phyloP scores from a whole-genome alignment of 2,113 vertebrate genomes.

The Percopsis transmontana region DNA sequence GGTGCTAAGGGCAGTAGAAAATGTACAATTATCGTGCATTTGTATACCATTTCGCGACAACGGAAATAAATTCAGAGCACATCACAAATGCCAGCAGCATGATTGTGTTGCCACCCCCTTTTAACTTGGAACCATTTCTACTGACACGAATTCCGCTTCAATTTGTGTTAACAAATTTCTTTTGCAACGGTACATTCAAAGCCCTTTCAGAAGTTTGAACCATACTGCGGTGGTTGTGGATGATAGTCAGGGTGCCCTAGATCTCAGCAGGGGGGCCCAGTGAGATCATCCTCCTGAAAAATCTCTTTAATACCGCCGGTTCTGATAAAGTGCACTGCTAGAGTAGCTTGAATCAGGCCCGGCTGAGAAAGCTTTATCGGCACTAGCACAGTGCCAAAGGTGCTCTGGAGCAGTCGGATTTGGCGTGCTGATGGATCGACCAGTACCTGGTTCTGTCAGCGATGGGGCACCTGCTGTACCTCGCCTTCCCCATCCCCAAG shows the following conservation, averaged over 20 bases:
- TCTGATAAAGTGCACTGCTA: constrained; percentile 60
- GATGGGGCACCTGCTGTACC: constrained; percentile 30
- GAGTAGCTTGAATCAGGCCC: constrained; percentile 68
- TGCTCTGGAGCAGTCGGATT: constrained; percentile 72
- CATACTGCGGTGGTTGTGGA: constrained; percentile 21
- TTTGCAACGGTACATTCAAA: constrained; percentile 32
- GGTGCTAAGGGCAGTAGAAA: neutral
- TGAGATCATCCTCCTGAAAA: constrained; percentile 62
- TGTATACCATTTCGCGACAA: neutral
- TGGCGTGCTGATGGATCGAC: constrained; percentile 68
- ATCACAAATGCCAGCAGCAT: constrained; percentile 8
- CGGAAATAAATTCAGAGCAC: neutral
- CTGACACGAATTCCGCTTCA: constrained; percentile 6
- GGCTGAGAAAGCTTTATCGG: constrained; percentile 44
- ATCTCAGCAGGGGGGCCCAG: constrained; percentile 45
- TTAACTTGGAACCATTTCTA: constrained; percentile 25
- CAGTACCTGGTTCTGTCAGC: constrained; percentile 55
- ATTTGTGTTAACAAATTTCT: constrained; percentile 17
- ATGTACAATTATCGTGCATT: constrained; percentile 4
- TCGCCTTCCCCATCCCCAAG: constrained; percentile 3
- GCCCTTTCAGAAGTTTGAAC: constrained; percentile 34
- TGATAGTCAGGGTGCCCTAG: constrained; percentile 42
- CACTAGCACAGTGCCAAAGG: constrained; percentile 33
- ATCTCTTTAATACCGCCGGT: constrained; percentile 59
- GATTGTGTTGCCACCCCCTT: constrained; percentile 2